phyloP scores from a whole-genome alignment of 2,113 vertebrate species.

The Oenanthe melanoleuca region DNA sequence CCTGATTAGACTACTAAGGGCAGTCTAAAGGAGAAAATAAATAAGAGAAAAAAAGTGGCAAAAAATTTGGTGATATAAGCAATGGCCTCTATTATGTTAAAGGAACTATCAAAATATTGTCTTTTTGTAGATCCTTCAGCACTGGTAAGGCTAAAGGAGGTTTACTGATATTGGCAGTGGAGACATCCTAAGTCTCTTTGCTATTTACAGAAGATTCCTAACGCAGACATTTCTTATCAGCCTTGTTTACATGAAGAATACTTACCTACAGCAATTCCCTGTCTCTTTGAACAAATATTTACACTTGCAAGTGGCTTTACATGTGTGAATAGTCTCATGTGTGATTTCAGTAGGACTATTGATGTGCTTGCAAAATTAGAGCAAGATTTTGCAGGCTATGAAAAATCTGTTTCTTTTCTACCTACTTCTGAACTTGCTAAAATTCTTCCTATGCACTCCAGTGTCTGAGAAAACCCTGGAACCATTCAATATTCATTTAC shows the following conservation, averaged over 20 bases:
- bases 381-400: neutral
- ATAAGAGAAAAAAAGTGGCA: neutral
- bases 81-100: neutral
- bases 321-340: neutral
- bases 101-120: neutral
- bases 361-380: neutral
- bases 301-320: conserved; percentile 8
- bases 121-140: neutral
- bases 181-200: neutral
- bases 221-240: neutral
- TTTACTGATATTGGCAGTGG: neutral
- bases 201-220: conserved; percentile 27
- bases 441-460: neutral
- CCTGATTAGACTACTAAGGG: neutral
- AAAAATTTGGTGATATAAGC: neutral
- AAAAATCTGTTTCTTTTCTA: neutral
- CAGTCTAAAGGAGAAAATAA: neutral
- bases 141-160: neutral
- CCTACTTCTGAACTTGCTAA: neutral
- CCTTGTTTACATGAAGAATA: conserved; percentile 15
- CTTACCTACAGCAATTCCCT: neutral
- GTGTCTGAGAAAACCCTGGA: neutral
- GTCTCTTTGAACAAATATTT: conserved; percentile 17
- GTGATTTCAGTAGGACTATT: neutral
- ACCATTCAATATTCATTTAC: neutral